A percentile compares a stretch with the other conserved stretches of the same genome.
These are phyloP conservation scores for Anas bernieri DNA, from an alignment of 2,797 vertebrate species.

Conservation along the genomic window DNA sequence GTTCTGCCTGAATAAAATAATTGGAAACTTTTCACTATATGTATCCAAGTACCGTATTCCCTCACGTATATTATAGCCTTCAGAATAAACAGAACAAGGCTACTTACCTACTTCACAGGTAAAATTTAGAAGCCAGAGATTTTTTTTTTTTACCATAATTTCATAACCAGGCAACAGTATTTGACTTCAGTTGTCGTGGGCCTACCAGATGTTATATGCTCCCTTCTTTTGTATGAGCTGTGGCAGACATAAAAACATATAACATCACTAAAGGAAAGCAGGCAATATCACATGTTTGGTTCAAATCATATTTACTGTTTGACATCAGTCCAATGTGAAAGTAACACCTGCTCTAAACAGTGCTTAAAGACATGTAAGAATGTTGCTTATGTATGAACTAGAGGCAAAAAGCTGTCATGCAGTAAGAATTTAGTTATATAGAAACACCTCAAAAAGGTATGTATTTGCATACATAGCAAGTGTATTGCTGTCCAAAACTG, in stretches of 20 bases:
- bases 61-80: background rate
- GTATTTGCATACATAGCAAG: background rate
- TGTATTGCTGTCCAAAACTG: background rate
- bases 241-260: background rate
- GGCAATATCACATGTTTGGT: background rate
- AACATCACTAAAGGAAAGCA: background rate
- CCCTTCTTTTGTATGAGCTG: background rate
- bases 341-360: background rate
- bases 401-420: background rate
- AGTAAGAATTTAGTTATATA: background rate
- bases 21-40: background rate
- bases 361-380: background rate
- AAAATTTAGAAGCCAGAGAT: background rate
- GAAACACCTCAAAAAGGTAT: background rate
- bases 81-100: background rate
- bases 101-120: background rate
- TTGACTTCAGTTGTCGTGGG: background rate
- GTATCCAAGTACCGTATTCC: background rate
- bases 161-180: background rate
- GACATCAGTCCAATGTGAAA: background rate
- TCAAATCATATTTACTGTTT: background rate
- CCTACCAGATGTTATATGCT: background rate
- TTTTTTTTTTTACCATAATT: background rate
- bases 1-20: background rate
- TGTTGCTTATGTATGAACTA: fast-evolving